Percentiles rank a stretch among this genome's conserved stretches.
Conservation (phyloP, 1,140 invertebrate genomes). For the Zaprionus vittiger region DNA sequence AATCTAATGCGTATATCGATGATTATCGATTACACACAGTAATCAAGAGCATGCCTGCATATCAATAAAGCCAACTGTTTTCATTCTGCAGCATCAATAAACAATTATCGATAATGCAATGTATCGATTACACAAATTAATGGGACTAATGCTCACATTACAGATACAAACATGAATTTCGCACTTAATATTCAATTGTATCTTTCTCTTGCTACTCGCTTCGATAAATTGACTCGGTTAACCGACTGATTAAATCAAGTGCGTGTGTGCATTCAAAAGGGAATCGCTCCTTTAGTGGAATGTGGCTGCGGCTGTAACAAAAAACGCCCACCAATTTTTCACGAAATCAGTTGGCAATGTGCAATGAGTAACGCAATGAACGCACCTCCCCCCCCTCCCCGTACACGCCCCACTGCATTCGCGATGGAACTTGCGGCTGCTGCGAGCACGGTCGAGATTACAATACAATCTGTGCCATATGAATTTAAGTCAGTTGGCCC, state of each 20-base stretch:
- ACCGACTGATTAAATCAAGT: slow-evolving; percentile 24
- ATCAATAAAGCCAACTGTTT: too few species aligned
- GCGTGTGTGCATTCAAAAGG: slow-evolving; percentile 15
- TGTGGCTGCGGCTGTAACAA: not conserved
- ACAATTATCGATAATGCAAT: too few species aligned
- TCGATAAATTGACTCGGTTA: too few species aligned
- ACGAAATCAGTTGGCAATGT: slow-evolving; percentile 23
- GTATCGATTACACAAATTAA: too few species aligned
- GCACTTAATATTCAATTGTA: too few species aligned
- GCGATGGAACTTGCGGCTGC: not conserved
- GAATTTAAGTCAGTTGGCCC: slow-evolving; percentile 35
- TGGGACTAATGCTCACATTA: too few species aligned
- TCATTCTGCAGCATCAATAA: too few species aligned
- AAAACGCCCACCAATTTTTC: slow-evolving; percentile 1
- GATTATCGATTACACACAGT: too few species aligned
- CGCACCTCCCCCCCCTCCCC: not conserved
- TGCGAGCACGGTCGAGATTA: slow-evolving; percentile 23
- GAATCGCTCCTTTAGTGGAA: not conserved
- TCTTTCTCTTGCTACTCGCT: too few species aligned
- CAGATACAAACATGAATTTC: too few species aligned
- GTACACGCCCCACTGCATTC: not conserved
- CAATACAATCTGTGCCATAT: slow-evolving; percentile 43
- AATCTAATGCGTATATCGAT: too few species aligned
- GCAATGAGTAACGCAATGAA: slow-evolving; percentile 22
- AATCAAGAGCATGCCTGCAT: too few species aligned